These are phyloP conservation scores for Ditylenchus weischeri DNA, from an alignment of 2,888 invertebrate genomes.

Conservation along the genomic window DNA sequence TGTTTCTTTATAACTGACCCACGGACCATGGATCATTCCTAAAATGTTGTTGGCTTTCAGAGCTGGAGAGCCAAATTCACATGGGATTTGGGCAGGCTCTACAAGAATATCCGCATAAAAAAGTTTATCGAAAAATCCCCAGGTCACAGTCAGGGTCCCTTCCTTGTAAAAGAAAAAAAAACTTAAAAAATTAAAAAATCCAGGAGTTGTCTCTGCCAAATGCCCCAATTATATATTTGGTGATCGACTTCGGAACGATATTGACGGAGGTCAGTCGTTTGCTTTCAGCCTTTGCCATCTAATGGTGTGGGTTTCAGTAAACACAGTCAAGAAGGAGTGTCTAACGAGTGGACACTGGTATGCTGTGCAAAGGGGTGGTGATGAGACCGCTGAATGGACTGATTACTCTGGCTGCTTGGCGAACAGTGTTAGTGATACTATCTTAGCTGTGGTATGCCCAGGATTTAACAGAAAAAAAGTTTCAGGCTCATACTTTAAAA, in stretches of 20 bases:
- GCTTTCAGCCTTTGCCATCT: not conserved
- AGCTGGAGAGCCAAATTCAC: too few species aligned
- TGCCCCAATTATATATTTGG: constrained; percentile 53
- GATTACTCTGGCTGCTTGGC: constrained; percentile 40
- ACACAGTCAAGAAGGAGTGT: constrained; percentile 37
- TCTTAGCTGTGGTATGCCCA: not conserved
- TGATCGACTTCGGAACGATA: constrained; percentile 18
- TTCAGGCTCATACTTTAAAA: constrained; percentile 37
- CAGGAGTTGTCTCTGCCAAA: constrained; percentile 27
- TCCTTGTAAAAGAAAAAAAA: too few species aligned
- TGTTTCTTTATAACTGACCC: too few species aligned
- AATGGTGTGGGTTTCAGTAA: constrained; percentile 17
- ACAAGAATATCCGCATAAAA: too few species aligned
- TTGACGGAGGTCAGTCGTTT: constrained; percentile 13
- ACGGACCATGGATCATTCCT: too few species aligned
- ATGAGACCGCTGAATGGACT: constrained; percentile 35
- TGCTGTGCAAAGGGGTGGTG: constrained; percentile 7
- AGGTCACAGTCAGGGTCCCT: too few species aligned
- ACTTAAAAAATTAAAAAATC: too few species aligned
- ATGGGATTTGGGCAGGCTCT: too few species aligned
- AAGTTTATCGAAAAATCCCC: too few species aligned
- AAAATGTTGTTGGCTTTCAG: too few species aligned
- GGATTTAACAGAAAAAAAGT: not conserved
- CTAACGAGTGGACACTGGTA: constrained; percentile 33
- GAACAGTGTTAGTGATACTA: not conserved